Base-by-base conservation (phyloP, 2,888 invertebrate species). In the Aspidiotus destructor region DNA sequence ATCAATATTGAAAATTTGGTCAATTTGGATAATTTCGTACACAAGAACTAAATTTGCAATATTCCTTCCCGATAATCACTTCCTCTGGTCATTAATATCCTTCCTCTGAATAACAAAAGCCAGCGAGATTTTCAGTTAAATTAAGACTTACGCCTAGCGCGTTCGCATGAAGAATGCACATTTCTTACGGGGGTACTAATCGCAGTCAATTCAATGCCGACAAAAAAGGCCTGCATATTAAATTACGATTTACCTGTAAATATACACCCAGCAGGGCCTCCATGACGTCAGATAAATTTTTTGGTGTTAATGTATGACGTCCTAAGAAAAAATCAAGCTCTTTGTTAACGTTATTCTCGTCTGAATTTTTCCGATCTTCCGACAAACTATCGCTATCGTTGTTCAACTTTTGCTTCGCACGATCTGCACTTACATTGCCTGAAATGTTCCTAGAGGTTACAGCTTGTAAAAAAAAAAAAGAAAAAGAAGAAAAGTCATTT, bases 201-300 rank as follows among this genome's bases (percentile, higher is more conserved):
- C 28, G 2, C 28, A 28, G 28, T 28, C 28, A 28, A 28, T 28
- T 28, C 28, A 28, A 28, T 28, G 28, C 28, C 28, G 28, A 28
- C 5, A 5, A 28, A 28, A 28, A 5, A 28, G 2, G 2, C 28
- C 5, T 28, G 5, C 28, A 28, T 28, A 28, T 28, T 5, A 28
- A 28, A 5, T 28, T 7, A n/a, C 16, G 10, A 61, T 62, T 73
- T 72, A 79, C 79, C 62, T 79, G 77, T 0, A 92, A 81, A 76
- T 89, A 89, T 5, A 83, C 84, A 0, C 92, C 92, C 63, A 94
- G 85, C 5, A 96, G 77, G 0, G 94, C 88, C 78, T 96, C 95
- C 2, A 92, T 86, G 71, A 84, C 83, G 78, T 96, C 95, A 0
- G 94, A 88, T 6, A 89, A 78, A 62, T 81, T 78, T 82, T 92